phyloP scores from a whole-genome alignment of 2,113 vertebrate genomes.

The Daboia siamensis region DNA sequence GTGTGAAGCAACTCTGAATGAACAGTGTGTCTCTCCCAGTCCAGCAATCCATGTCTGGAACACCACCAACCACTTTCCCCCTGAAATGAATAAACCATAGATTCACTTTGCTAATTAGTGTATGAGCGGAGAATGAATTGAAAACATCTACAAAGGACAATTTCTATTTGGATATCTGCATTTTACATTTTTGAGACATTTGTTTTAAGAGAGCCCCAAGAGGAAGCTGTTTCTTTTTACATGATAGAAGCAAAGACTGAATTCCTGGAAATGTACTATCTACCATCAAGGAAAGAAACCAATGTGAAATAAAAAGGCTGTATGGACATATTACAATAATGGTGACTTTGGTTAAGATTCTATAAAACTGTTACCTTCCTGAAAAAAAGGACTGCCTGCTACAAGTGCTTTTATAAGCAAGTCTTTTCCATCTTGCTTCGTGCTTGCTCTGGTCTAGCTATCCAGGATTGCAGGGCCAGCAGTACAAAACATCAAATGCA shows the following conservation, averaged over 20 bases:
- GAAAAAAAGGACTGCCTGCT: neutral
- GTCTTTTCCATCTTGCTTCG: neutral
- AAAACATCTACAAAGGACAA: neutral
- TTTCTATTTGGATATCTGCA: neutral
- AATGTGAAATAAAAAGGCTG: neutral
- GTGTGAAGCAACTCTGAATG: neutral
- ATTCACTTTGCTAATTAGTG: neutral
- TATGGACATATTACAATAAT: neutral
- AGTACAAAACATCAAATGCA: neutral
- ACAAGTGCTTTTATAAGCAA: neutral
- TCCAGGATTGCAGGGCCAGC: neutral
- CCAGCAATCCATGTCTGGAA: neutral
- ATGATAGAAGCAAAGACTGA: neutral
- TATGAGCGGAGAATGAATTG: neutral
- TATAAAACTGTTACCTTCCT: neutral
- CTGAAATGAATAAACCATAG: neutral
- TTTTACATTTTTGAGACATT: neutral
- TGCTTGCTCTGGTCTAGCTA: neutral
- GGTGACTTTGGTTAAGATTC: neutral
- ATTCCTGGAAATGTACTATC: neutral
- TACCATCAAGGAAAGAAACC: neutral
- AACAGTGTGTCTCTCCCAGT: neutral
- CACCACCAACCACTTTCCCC: neutral
- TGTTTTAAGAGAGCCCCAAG: neutral
- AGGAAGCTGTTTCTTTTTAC: neutral